Percentiles rank a stretch among this genome's conserved stretches.
Evolutionary conservation across 2,797 vertebrate species (phyloP).

Genomic region (Sebastes steindachneri): DNA sequence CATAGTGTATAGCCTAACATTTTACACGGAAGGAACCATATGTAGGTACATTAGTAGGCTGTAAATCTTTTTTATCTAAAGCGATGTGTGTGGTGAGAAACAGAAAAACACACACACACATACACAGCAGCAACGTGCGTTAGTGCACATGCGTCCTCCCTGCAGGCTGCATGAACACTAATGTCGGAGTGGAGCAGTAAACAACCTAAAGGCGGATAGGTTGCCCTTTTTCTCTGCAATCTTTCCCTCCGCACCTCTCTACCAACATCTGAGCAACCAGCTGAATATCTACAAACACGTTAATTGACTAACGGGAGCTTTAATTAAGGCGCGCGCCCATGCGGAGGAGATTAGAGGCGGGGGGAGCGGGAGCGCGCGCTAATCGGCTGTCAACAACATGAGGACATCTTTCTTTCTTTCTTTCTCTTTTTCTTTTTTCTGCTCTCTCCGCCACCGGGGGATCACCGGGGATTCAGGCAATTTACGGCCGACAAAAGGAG

Average conservation of each 20-base stretch:
- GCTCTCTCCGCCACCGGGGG: conserved; percentile 85
- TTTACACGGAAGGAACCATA: background rate
- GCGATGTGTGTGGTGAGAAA: background rate
- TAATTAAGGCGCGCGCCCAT: conserved; percentile 92
- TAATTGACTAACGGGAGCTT: conserved; percentile 94
- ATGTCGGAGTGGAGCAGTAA: conserved; percentile 74
- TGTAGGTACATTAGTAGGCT: no score
- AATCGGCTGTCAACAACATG: conserved; percentile 97
- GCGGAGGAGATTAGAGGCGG: conserved; percentile 85
- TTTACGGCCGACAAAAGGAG: conserved; percentile 97
- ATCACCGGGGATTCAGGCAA: conserved; percentile 94
- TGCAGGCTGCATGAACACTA: conserved; percentile 19
- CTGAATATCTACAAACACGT: conserved; percentile 94
- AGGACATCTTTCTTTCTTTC: conserved; percentile 85
- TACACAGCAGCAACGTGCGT: background rate
- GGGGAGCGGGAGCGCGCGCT: conserved; percentile 80
- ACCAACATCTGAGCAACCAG: conserved; percentile 94
- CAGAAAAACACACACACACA: background rate
- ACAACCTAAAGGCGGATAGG: conserved; percentile 87
- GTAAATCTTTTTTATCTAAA: background rate
- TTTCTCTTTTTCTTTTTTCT: conserved; percentile 66
- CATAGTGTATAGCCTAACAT: background rate
- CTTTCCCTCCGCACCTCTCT: conserved; percentile 76
- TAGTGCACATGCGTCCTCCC: background rate
- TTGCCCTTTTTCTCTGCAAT: conserved; percentile 97